Percentiles rank a stretch among this genome's conserved stretches.
Conservation (phyloP, 2,113 vertebrate species). For the Daubentonia madagascariensis region DNA sequence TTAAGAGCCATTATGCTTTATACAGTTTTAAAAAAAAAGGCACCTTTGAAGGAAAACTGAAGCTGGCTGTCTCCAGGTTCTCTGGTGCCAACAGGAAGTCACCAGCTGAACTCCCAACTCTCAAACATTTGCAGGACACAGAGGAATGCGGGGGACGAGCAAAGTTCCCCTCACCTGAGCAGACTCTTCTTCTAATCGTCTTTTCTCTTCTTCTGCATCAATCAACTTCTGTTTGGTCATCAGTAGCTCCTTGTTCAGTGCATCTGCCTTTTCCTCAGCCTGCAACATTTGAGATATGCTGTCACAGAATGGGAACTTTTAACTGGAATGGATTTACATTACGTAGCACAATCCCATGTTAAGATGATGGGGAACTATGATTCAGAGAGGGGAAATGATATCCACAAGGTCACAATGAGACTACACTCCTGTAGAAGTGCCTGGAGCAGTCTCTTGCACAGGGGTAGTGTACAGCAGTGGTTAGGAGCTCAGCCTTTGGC, state of each 20-base stretch:
- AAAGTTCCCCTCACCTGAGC: slow-evolving; percentile 87
- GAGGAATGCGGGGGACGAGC: not conserved
- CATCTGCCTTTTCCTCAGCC: slow-evolving; percentile 98
- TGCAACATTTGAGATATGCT: slow-evolving; percentile 69
- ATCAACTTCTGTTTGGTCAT: slow-evolving; percentile 99
- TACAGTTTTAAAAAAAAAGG: not conserved
- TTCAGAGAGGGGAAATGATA: not conserved
- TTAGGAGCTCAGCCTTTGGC: not conserved
- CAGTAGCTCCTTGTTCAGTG: slow-evolving; percentile 97
- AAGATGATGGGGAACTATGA: not conserved
- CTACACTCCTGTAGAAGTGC: not conserved
- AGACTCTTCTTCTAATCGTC: slow-evolving; percentile 94
- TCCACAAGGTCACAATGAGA: not conserved
- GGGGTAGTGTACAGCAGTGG: not conserved
- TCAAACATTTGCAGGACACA: too few relatives aligned
- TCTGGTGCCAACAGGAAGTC: not conserved
- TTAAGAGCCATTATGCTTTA: not conserved
- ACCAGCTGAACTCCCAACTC: not conserved
- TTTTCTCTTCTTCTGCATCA: slow-evolving; percentile 97
- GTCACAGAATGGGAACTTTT: not conserved
- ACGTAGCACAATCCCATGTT: not conserved
- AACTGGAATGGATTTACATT: not conserved
- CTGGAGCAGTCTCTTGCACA: too few relatives aligned
- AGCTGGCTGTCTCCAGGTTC: not conserved
- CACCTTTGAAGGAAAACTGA: not conserved